A percentile compares a stretch with the other conserved stretches of the same genome.
Conservation (phyloP, 2,888 invertebrate species). For the Steinernema hermaphroditum region DNA sequence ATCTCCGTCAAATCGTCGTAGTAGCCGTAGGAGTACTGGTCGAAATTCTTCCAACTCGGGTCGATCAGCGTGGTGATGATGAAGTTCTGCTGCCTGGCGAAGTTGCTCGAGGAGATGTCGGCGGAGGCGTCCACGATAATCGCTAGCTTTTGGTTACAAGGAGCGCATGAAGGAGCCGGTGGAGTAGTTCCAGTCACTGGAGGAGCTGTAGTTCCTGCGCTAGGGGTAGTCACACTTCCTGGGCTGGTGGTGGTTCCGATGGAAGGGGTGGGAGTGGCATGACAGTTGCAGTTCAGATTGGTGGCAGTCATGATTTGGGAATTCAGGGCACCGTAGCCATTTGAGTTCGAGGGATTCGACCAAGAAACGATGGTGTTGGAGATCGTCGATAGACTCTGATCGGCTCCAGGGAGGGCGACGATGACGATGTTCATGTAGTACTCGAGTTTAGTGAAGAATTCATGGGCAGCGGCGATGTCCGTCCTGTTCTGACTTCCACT, state of each 20-base stretch:
- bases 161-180: neutral
- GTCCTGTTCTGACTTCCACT: neutral
- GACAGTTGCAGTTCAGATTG: neutral
- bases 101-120: neutral
- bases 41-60: constrained; percentile 33
- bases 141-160: neutral
- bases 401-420: constrained; percentile 3
- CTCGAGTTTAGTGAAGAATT: neutral
- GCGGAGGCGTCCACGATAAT: neutral
- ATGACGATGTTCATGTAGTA: constrained; percentile 5
- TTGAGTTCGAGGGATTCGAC: neutral
- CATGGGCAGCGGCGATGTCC: neutral
- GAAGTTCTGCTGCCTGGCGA: constrained; percentile 30
- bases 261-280: neutral
- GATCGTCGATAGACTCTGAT: neutral
- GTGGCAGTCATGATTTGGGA: neutral
- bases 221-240: no score
- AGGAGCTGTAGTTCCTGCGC: no score
- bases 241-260: no score
- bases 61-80: constrained; percentile 27
- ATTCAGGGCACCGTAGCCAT: neutral
- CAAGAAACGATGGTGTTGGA: neutral
- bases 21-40: constrained; percentile 31
- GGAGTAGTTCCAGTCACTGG: neutral
- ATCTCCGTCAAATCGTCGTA: neutral